phyloP scores from a whole-genome alignment of 2,888 invertebrate species.

The Resseliella maxima region DNA sequence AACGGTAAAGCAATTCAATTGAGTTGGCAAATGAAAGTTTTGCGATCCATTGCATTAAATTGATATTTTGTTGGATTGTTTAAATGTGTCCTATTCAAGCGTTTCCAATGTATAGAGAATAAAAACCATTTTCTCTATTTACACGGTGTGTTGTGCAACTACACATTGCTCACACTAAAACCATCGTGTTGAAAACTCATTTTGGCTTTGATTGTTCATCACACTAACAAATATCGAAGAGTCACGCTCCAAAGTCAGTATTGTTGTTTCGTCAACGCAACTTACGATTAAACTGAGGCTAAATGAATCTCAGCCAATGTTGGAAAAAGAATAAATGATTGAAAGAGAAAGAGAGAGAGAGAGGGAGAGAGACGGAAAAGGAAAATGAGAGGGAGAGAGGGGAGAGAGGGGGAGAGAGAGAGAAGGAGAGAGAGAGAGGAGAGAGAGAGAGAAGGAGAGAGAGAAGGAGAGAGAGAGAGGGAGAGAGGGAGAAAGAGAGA shows the following conservation, averaged over 20 bases:
- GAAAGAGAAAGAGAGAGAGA: neutral
- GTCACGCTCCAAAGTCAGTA: neutral
- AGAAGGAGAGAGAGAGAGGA: neutral
- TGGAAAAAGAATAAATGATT: too few species aligned
- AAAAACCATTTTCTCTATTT: neutral
- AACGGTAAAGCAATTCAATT: neutral
- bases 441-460: neutral
- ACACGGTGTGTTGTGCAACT: neutral
- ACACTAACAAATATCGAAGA: neutral
- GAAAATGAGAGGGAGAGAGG: too few species aligned
- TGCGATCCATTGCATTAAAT: conserved; percentile 2
- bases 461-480: neutral
- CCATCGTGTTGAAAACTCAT: neutral
- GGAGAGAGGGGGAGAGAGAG: neutral
- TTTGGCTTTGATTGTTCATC: conserved; percentile 37
- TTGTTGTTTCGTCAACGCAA: neutral
- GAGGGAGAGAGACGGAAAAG: neutral
- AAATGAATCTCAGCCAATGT: neutral
- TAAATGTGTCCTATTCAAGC: conserved; percentile 26
- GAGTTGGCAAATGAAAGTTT: conserved; percentile 32
- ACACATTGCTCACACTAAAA: neutral
- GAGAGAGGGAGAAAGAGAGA: neutral
- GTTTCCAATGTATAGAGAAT: neutral
- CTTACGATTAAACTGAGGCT: neutral
- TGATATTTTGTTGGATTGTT: conserved; percentile 21